A percentile compares a stretch with the other conserved stretches of the same genome.
These are phyloP conservation scores for Eumerus sabulonum DNA, from an alignment of 2,888 invertebrate species.

Conservation along the genomic window DNA sequence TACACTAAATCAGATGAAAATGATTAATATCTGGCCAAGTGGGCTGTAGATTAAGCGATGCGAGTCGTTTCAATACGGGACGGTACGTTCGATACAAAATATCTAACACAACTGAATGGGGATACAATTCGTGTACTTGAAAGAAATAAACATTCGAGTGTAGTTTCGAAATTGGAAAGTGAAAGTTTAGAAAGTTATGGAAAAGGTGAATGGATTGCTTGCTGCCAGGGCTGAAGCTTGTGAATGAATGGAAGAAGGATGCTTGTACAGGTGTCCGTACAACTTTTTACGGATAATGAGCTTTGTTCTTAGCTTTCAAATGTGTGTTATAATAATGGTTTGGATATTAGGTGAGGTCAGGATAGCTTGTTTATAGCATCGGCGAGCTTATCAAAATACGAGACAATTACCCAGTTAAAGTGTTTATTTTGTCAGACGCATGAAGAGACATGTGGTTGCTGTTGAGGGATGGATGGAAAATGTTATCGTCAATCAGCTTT, in stretches of 20 bases:
- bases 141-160: slow-evolving; percentile 54
- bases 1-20: slow-evolving; percentile 31
- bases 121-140: slow-evolving; percentile 29
- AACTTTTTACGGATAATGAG: not conserved
- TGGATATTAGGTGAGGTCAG: too few species aligned
- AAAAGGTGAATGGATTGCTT: not conserved
- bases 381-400: too few species aligned
- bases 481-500: too few species aligned
- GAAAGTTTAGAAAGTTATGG: slow-evolving; percentile 42
- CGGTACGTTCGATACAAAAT: slow-evolving; percentile 53
- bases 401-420: too few species aligned
- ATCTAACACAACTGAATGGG: slow-evolving; percentile 56
- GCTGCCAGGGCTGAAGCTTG: slow-evolving; percentile 1
- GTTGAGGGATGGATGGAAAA: too few species aligned
- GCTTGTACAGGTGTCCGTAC: not conserved
- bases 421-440: too few species aligned
- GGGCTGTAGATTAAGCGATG: slow-evolving; percentile 36
- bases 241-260: slow-evolving; percentile 7
- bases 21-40: slow-evolving; percentile 42
- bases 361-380: too few species aligned
- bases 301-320: not conserved
- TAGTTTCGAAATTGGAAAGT: slow-evolving; percentile 47
- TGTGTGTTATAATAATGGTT: not conserved
- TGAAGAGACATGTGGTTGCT: too few species aligned
- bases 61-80: slow-evolving; percentile 19